Evolutionary conservation across 2,797 vertebrate genomes (phyloP), one percentile per base, ranked within the genome.

Genomic region (Typhlichthys subterraneus): DNA sequence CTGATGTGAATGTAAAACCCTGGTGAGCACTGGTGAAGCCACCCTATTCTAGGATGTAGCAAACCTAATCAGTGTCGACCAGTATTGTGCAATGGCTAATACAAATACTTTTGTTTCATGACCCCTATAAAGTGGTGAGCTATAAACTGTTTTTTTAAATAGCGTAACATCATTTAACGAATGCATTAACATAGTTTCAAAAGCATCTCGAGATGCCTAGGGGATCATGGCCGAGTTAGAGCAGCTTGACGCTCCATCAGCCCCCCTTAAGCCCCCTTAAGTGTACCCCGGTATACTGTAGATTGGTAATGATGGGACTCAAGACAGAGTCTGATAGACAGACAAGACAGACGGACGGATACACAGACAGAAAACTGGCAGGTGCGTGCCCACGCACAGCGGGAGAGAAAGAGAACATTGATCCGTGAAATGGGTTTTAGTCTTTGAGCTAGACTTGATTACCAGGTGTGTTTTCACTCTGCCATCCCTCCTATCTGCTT

Each of bases 401-500:
- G 58, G 63, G 69, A 87, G 65, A 70, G 84, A 88, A 85, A 81
- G 72, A 84, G 78, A 81, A 92, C 90, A 85, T 89, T 89, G 88
- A 92, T 91, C 88, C 89, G 77, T 93, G 91, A 92, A 93, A 93
- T 93, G 80, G 85, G 85, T 90, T 93, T 91, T 87, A 89, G 89
- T 89, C 80, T 88, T 85, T 85, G 76, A 87, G 85, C 74, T 53
- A 82, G 83, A 84, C 87, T 89, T 93, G 91, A 93, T 93, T 91
- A 92, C 86, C 68, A 85, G 82, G 84, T 88, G 77, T 90, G 87
- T 88, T 91, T 90, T 87, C 82, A 81, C 80, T 86, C 80, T 76
- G 77, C 82, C 84, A 80, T 65, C 80, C 74, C 80, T 69, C 72
- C 72, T 82, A 84, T 82, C 88, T 85, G 83, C 81, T 93, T 91